Evolutionary conservation across 2,113 vertebrate genomes (phyloP).

Genomic region (Synodontis membranacea): DNA sequence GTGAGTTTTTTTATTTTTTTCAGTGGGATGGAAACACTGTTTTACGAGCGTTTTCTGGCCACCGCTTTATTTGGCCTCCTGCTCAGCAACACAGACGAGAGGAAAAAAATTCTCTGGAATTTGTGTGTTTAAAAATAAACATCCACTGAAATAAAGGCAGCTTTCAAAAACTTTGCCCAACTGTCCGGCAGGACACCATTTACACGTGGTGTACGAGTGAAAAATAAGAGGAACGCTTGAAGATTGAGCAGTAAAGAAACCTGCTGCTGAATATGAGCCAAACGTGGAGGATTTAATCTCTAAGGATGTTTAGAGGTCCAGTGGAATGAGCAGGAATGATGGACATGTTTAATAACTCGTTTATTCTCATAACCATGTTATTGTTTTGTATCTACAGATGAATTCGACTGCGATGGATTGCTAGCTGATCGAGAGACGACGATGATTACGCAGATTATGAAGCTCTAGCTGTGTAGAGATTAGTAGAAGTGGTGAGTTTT

Average conservation of each 20-base stretch:
- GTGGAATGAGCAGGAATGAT: not conserved
- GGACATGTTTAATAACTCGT: not conserved
- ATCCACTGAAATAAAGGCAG: slow-evolving; percentile 63
- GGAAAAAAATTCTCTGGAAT: slow-evolving; percentile 53
- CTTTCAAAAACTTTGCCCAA: slow-evolving; percentile 64
- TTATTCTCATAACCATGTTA: not conserved
- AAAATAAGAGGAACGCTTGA: slow-evolving; percentile 62
- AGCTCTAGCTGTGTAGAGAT: slow-evolving; percentile 57
- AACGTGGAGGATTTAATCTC: not conserved
- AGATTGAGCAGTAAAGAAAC: slow-evolving; percentile 48
- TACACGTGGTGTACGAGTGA: slow-evolving; percentile 55
- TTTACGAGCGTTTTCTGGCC: slow-evolving; percentile 28
- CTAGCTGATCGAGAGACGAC: slow-evolving; percentile 44
- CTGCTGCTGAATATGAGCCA: not conserved
- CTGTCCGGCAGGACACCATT: slow-evolving; percentile 62
- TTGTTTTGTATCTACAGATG: slow-evolving; percentile 62
- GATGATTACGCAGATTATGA: slow-evolving; percentile 40
- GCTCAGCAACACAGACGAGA: slow-evolving; percentile 53
- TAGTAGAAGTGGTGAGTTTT: slow-evolving; percentile 46
- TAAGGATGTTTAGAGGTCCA: no score
- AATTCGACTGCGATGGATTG: slow-evolving; percentile 47
- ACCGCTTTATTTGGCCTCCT: slow-evolving; percentile 57
- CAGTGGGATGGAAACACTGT: not conserved
- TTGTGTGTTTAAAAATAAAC: slow-evolving; percentile 77
- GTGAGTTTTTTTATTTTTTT: not conserved